Evolutionary conservation across 1,140 invertebrate genomes (phyloP).

Genomic region (Eulimnadia texana): DNA sequence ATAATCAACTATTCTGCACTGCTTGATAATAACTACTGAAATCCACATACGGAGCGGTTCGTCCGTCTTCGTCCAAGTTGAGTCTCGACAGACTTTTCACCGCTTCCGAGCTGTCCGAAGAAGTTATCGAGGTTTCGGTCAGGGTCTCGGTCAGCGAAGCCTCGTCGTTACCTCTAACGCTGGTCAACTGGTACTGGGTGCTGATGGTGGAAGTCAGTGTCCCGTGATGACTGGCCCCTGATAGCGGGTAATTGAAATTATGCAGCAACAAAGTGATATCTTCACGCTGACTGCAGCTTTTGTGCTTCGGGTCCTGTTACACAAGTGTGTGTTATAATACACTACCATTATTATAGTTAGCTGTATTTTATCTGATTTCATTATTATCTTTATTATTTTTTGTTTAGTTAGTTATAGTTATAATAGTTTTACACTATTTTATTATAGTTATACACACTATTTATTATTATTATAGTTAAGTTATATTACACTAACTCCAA

Average conservation of each 20-base stretch:
- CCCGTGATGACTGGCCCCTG: slow-evolving; percentile 33
- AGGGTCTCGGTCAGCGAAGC: background rate
- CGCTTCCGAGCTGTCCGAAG: slow-evolving; percentile 21
- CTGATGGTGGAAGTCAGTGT: slow-evolving; percentile 11
- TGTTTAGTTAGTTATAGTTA: too few relatives aligned
- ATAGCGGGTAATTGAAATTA: slow-evolving; percentile 69
- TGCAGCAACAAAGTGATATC: slow-evolving; percentile 72
- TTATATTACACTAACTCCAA: background rate
- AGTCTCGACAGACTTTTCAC: slow-evolving; percentile 21
- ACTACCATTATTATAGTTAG: background rate
- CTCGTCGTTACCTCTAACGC: background rate
- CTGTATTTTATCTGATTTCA: background rate
- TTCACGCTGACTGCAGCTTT: slow-evolving; percentile 39
- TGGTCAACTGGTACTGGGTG: background rate
- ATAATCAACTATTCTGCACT: slow-evolving; percentile 41
- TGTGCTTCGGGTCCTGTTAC: slow-evolving; percentile 15
- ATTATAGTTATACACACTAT: too few relatives aligned
- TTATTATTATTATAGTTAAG: background rate
- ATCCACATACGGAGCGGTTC: slow-evolving; percentile 67
- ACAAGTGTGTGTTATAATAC: background rate
- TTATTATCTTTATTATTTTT: too few relatives aligned
- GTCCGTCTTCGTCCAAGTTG: slow-evolving; percentile 39
- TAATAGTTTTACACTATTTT: too few relatives aligned
- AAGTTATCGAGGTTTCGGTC: slow-evolving; percentile 12
- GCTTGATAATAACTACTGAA: slow-evolving; percentile 67